Base-by-base conservation (phyloP, 2,888 invertebrate species). In the Heliconius charithonia region DNA sequence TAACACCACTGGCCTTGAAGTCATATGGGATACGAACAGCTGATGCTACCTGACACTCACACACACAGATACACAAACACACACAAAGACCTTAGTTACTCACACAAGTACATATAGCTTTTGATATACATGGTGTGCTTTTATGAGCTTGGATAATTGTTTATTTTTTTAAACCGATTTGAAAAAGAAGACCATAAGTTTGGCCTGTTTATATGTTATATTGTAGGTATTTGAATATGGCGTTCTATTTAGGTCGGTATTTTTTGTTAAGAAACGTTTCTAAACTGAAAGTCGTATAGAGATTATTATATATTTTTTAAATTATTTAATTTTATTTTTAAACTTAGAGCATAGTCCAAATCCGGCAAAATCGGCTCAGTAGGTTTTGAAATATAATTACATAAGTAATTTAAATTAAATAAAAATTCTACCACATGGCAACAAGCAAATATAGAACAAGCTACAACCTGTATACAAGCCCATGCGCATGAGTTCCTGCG, bases 1-100 rank as follows among this genome's bases (percentile, higher is more conserved):
- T 86, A 85, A 87, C 87, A 87, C 85, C 77, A 78, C 83, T 89
- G 94, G 89, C 94, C 94, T 95, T 95, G 93, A 94, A 91, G 90
- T 95, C 94, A 95, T 94, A 93, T 95, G 94, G 93, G 90, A 87
- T 89, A 89, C 87, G 89, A 91, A 94, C 94, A 94, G 94, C 94
- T 94, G 94, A 94, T 92, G 90, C 86, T 94, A 93, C 93, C 93
- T 93, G 93, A 90, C 88, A 88, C 89, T 83, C 84, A 83, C 87
- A 85, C 87, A 83, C 86, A 83, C 83, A 81, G 83, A 27, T 72
- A 79, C 67, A 70, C 78, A 82, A 83, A 27, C 75, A 80, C 73
- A 67, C 78, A 75, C 81, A 32, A 71, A 82, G 82, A 83, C 80
- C 73, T n/a, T 22, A 25, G 25, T 65, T 65, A 73, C 69, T 66